phyloP scores from a whole-genome alignment of 1,140 invertebrate genomes.

The Meloidogyne chitwoodi region DNA sequence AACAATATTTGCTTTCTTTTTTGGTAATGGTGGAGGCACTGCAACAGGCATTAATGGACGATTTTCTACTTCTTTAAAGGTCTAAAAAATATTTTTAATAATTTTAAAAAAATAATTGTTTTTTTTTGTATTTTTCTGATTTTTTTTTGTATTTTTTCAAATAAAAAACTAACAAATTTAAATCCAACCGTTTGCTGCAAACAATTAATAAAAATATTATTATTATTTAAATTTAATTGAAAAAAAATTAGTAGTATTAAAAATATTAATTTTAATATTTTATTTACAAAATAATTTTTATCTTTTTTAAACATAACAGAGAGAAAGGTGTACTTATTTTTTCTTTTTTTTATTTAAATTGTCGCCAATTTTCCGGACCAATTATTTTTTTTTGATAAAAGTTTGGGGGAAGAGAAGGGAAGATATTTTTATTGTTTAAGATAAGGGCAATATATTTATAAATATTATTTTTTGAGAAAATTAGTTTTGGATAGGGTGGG shows the following conservation, averaged over 20 bases:
- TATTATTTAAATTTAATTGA: neutral
- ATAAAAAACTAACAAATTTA: neutral
- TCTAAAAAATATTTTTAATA: neutral
- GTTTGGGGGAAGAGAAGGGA: neutral
- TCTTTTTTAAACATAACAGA: neutral
- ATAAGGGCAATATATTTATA: no score
- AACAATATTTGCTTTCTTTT: conserved; percentile 25
- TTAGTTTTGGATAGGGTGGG: no score
- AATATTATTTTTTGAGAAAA: no score
- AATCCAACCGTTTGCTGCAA: neutral
- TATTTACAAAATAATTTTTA: neutral
- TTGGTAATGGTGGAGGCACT: neutral
- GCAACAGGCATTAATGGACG: neutral
- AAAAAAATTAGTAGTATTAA: neutral
- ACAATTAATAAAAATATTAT: no score
- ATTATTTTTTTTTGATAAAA: neutral
- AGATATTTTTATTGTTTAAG: no score
- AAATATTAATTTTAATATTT: neutral
- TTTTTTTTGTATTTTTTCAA: neutral
- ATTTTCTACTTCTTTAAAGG: neutral
- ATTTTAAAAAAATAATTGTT: neutral
- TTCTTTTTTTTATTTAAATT: no score
- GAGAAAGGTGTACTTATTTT: neutral
- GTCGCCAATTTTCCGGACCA: neutral
- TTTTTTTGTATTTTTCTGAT: neutral